Conservation (phyloP, 1,140 invertebrate genomes). For the Bombus sibiricus region DNA sequence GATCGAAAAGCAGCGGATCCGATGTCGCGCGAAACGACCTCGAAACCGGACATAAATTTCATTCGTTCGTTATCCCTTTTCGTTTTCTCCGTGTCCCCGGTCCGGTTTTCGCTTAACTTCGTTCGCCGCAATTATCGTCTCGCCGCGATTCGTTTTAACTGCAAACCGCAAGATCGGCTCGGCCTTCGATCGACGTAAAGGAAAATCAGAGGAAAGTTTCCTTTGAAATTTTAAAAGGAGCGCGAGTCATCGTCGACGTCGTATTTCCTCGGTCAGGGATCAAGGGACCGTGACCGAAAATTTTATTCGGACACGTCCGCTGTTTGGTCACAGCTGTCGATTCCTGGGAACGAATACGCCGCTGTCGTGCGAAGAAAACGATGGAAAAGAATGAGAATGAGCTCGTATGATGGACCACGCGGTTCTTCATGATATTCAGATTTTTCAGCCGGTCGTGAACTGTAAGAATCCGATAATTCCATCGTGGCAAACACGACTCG, state of each 20-base stretch:
- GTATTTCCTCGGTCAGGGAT: not conserved
- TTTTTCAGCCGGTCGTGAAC: constrained; percentile 11
- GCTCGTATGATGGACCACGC: not conserved
- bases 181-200: too few relatives aligned
- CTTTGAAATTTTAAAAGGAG: not conserved
- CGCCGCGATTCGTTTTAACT: not conserved
- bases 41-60: constrained; percentile 23
- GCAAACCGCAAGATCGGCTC: not conserved
- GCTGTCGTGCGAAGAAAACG: not conserved
- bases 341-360: not conserved
- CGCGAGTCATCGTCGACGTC: not conserved
- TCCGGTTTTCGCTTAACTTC: not conserved
- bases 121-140: not conserved
- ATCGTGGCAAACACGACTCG: not conserved
- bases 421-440: not conserved
- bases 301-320: constrained; percentile 1
- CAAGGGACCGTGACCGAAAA: not conserved
- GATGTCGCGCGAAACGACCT: not conserved
- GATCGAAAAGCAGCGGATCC: constrained; percentile 10
- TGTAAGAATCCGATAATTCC: not conserved
- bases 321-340: constrained; percentile 13
- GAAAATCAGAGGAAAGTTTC: not conserved
- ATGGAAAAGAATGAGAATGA: not conserved
- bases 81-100: constrained; percentile 7
- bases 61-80: constrained; percentile 11